Base-by-base conservation (phyloP, 2,888 invertebrate species). In the Epicampocera succincta region DNA sequence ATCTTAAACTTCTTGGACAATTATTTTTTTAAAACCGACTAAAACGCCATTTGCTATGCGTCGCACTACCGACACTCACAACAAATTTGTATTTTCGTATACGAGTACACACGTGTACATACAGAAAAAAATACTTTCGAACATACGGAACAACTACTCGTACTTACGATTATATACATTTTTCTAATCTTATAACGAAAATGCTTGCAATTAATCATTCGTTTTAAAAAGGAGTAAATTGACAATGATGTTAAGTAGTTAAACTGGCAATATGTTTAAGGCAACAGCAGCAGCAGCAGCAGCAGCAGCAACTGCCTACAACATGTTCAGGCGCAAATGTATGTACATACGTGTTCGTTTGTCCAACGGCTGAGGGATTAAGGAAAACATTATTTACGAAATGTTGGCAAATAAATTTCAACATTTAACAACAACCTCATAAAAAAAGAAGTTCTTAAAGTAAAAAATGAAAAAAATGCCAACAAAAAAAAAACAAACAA, bases 371-470 rank as follows among this genome's bases (percentile, higher is more conserved):
- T 50, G 60, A 46, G 72, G 66, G 60, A 69, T 72, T 48, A 72
- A 79, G 38, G 15, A 71, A n/a, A 15, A 54, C 66, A 79, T 72
- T 66, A 79, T 73, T 73, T 79, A 60, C 66, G 60, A 74, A 75
- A 78, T 82, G 78, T 82, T 82, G 58, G 69, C 78, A 82, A 82
- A 78, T 78, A 82, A 82, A 82, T 82, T 78, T 82, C 58, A 66
- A 66, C 76, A 81, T 81, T 76, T 65, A 46, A 50, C 80, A 74
- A 69, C 71, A 60, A 61, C 58, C 42, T n/a, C 11, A 60, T 61
- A n/a, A 44, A 33, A 63, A 29, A 19, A 38, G 58, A 60, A 33
- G 50, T 40, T 66, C 54, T 40, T 58, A 56, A 48, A 54, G 38
- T 12, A 21, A 17, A 48, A 12, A 61, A 52, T 38, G 12, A 56